phyloP scores from a whole-genome alignment of 2,888 invertebrate species.

The Caenorhabditis panamensis region DNA sequence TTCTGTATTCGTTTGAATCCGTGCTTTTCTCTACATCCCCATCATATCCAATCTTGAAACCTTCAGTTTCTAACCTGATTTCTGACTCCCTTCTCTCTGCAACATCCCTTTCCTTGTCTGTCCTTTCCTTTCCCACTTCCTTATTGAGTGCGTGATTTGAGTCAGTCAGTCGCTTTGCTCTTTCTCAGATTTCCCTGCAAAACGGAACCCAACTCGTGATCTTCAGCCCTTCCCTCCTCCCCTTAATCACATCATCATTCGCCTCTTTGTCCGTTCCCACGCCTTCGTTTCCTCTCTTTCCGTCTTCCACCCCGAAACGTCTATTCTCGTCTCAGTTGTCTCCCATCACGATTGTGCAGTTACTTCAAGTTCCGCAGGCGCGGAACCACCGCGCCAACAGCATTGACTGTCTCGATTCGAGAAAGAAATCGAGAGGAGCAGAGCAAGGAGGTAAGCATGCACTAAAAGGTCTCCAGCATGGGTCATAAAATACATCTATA shows the following conservation, averaged over 20 bases:
- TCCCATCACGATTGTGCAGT: conserved; percentile 40
- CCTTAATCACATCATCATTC: conserved; percentile 30
- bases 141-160: conserved; percentile 1
- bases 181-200: conserved; percentile 1
- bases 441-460: conserved; percentile 20
- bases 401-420: conserved; percentile 46
- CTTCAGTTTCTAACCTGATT: conserved; percentile 16
- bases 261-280: conserved; percentile 8
- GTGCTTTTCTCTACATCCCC: too few relatives aligned
- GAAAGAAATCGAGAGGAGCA: background rate
- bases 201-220: background rate
- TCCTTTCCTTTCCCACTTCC: background rate
- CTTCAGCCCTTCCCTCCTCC: conserved; percentile 3
- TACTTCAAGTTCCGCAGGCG: conserved; percentile 50
- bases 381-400: conserved; percentile 58
- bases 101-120: too few relatives aligned
- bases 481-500: background rate
- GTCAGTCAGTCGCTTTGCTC: background rate
- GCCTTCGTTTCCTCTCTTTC: conserved; percentile 19
- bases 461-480: background rate
- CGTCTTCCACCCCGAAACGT: conserved; percentile 1
- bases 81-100: background rate
- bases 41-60: background rate
- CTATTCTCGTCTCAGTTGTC: conserved; percentile 20
- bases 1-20: too few relatives aligned